A percentile compares a stretch with the other conserved stretches of the same genome.
Conservation (phyloP, 2,888 invertebrate species). For the Parascotia fuliginaria region DNA sequence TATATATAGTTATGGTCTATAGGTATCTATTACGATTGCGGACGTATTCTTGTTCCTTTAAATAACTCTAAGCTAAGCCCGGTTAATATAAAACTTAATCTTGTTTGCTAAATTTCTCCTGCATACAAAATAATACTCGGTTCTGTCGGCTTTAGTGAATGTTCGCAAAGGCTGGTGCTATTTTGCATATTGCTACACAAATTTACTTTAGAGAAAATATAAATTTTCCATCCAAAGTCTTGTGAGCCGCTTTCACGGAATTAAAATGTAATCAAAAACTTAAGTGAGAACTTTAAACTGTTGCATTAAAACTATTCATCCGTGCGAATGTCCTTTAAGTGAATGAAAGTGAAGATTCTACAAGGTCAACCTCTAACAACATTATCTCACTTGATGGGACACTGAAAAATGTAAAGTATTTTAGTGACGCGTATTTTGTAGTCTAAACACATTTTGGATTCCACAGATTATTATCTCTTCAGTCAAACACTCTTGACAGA, state of each 20-base stretch:
- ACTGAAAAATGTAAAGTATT: no score
- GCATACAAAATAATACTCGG: not conserved
- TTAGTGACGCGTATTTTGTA: no score
- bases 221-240: not conserved
- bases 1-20: no score
- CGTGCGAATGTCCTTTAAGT: no score
- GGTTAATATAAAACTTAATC: constrained; percentile 2
- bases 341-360: no score
- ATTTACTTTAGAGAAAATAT: not conserved
- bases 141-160: not conserved
- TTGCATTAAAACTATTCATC: no score
- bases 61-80: constrained; percentile 5
- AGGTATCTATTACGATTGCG: constrained; percentile 12
- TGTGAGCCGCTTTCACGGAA: not conserved
- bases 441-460: no score
- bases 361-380: no score
- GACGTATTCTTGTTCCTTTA: constrained; percentile 9
- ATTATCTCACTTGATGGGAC: no score
- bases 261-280: not conserved
- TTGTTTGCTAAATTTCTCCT: not conserved
- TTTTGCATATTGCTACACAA: not conserved
- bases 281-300: not conserved
- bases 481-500: no score
- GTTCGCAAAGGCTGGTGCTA: not conserved
- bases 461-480: no score